Conservation (phyloP, 2,113 vertebrate genomes). For the Pyxicephalus adspersus region DNA sequence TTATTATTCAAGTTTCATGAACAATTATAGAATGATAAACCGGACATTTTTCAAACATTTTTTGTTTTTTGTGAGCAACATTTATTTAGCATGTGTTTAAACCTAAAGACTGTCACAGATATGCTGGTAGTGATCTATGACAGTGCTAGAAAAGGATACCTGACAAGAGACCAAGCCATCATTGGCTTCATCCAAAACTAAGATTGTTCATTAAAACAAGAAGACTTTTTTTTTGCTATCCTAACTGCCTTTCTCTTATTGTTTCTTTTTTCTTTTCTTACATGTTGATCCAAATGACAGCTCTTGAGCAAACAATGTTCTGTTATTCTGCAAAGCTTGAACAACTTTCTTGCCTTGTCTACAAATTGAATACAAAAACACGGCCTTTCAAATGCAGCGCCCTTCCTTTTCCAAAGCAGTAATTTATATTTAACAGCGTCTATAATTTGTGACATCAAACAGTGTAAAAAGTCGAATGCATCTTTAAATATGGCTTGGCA, state of each 20-base stretch:
- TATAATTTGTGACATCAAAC: conserved; percentile 60
- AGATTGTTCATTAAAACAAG: too few species aligned
- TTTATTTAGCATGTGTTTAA: neutral
- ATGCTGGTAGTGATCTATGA: too few species aligned
- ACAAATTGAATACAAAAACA: conserved; percentile 35
- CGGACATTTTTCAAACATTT: too few species aligned
- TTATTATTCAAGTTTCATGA: too few species aligned
- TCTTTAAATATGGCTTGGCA: conserved; percentile 63
- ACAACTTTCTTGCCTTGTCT: neutral
- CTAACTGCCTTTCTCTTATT: too few species aligned
- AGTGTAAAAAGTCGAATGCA: conserved; percentile 62
- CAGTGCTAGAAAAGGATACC: too few species aligned
- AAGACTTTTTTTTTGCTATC: too few species aligned
- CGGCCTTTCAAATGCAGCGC: neutral
- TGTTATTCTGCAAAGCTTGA: neutral
- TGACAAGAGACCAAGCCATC: too few species aligned
- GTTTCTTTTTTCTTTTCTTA: too few species aligned
- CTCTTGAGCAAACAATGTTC: neutral
- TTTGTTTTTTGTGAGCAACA: neutral
- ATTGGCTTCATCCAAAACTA: too few species aligned
- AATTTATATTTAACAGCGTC: conserved; percentile 58
- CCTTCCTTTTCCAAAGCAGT: conserved; percentile 36
- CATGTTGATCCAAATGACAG: neutral
- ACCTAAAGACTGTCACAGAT: too few species aligned
- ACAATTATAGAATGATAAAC: too few species aligned